Evolutionary conservation across 2,113 vertebrate species (phyloP), one percentile per base, ranked within the genome.

Genomic region (Xiphophorus couchianus): DNA sequence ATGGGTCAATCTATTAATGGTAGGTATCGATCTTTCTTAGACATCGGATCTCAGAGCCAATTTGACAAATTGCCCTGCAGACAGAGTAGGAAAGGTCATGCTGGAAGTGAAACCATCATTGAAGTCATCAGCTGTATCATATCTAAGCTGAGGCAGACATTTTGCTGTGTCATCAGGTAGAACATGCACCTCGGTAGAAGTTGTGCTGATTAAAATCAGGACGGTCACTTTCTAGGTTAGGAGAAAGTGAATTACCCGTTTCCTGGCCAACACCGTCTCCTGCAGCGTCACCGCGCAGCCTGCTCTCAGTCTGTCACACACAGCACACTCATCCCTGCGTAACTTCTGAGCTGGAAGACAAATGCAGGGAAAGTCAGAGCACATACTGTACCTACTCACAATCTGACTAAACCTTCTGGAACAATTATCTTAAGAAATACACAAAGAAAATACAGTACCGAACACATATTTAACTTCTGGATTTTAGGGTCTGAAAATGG

Each of bases 81-180:
- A 2, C 7, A 17, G 22, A 79, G 35, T 5, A 30, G 25, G 19
- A 28, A 60, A 31, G 22, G 42, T 79, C 79, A 78, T 61, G 39
- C 42, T 71, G 22, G 64, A 42, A 31, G 4, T 44, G 54, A 81
- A 69, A 62, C 37, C n/a, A 54, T 37, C 5, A 14, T 19, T 14
- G 71, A 74, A 31, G 13, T 51, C 68, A 71, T 84, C 82, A 31
- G 74, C 58, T 15, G 66, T 33, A 19, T 79, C 71, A 74, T 28
- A 19, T 48, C 35, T 77, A 80, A 81, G 84, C 66, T 67, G 78
- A 39, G 66, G 6, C 8, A 31, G 77, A 71, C 12, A 69, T 66
- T 70, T 65, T 3, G 1, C 84, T 71, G 74, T 71, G 76, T 90
- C 86, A 86, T 73, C 72, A 62, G 62, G 83, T 54, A 80, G 73